Base-by-base conservation (phyloP, 2,113 vertebrate genomes). In the Shinisaurus crocodilurus region DNA sequence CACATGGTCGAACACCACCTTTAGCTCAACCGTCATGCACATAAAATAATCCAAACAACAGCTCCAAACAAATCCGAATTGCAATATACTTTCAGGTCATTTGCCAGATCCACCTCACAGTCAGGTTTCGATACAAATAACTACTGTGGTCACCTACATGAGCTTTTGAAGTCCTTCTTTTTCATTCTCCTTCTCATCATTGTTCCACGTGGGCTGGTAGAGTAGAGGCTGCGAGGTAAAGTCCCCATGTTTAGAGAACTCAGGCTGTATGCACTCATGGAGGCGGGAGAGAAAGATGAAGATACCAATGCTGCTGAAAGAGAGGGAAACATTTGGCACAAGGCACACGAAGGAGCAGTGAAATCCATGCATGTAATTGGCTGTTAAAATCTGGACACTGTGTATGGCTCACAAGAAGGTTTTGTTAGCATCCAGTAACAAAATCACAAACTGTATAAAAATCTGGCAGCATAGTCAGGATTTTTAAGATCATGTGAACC, bases 121-220 rank as follows among this genome's bases (percentile, higher is more conserved):
- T 79, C 94, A 92, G 93, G 25, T 77, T 93, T 90, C 79, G 92
- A 54, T 91, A 84, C 86, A 87, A 95, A 89, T 82, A 93, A 89
- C 88, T 34, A 85, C 90, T 92, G 60, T 96, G 95, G 94, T 89
- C 91, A 98, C 99, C 97, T 98, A 99, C 99, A 60, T 95, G 98
- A 99, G 94, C 99, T 99, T 97, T 99, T 99, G 97, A 99, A 99
- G 97, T 99, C 99, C 96, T 99, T 99, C 98, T 99, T 99, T 97
- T 99, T 99, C 96, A 98, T 97, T 96, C 98, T 98, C 96, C 98
- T 98, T 97, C 98, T 98, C 98, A 99, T 99, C 97, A 99, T 97
- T 81, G 98, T 99, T 93, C 99, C 98, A 57, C 98, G 98, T 0
- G 99, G 99, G 95, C 99, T 99, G 32, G 98, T 99, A 90, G 99